Evolutionary conservation across 2,888 invertebrate genomes (phyloP), one percentile per base, ranked within the genome.

Genomic region (Heliconius hortense): DNA sequence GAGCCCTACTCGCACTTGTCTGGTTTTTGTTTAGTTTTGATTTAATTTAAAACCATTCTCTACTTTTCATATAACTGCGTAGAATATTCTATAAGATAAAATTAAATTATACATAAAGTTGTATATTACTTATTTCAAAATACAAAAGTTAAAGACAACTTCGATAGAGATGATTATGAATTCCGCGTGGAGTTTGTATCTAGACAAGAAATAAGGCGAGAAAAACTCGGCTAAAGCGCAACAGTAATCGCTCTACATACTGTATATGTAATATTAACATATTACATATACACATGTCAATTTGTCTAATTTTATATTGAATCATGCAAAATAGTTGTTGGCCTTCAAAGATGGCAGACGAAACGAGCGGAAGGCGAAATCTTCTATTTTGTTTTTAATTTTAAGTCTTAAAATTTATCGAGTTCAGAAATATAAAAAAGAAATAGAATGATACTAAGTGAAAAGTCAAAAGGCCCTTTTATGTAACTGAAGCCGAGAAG

Each of bases 141-240:
- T 73, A 78, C 74, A n/a, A 73, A 73, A 73, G 77, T 75, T 71
- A 69, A 78, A 78, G 76, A 59, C 64, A 76, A 77, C 72, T 74
- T 64, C 76, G 72, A 72, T 73, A 64, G 72, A 71, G 66, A 59
- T 76, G 77, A 79, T 76, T 80, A 78, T 74, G 78, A 81, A 81
- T 79, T 79, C 79, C 74, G 74, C 74, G 66, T 74, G 74, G 72
- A 78, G 77, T 79, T 77, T 79, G 76, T 76, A 77, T 76, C 75
- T 73, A 75, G 72, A 75, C 77, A 80, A 79, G 73, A 79, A 80
- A 81, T 77, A 78, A 79, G 74, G 56, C 69, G 63, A 73, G 62
- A 77, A 76, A 78, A 76, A 73, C 62, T 63, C 18, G 59, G 43
- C 66, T 26, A 66, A 72, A 79, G 73, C 70, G 53, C 48, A 78